These are phyloP conservation scores for Dromaius novaehollandiae DNA, from an alignment of 2,113 vertebrate genomes.

Conservation along the genomic window DNA sequence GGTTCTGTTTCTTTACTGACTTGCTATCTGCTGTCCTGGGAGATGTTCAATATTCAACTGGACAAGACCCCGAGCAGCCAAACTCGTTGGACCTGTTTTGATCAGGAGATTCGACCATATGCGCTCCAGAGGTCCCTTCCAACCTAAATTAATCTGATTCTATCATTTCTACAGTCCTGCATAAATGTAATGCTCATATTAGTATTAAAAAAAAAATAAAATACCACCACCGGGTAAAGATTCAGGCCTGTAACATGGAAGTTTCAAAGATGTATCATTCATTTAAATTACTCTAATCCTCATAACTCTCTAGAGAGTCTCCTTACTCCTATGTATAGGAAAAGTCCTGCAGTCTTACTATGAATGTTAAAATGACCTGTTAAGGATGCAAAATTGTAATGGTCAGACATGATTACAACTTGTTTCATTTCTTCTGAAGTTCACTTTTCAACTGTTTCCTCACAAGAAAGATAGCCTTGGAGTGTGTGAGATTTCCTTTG, in stretches of 20 bases:
- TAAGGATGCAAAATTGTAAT: neutral
- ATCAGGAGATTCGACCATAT: neutral
- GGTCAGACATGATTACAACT: neutral
- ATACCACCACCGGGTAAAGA: neutral
- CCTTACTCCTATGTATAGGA: neutral
- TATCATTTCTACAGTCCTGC: neutral
- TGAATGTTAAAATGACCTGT: neutral
- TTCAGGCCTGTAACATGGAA: fast-evolving
- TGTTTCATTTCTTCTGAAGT: neutral
- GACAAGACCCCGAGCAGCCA: neutral
- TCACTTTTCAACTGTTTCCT: neutral
- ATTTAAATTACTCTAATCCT: neutral
- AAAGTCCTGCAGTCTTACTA: neutral
- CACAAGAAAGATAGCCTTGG: neutral
- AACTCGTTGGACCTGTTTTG: neutral
- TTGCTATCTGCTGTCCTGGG: neutral
- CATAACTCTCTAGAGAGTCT: neutral
- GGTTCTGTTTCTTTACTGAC: neutral
- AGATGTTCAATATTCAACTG: fast-evolving
- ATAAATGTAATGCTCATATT: fast-evolving
- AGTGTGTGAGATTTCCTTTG: neutral
- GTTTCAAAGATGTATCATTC: neutral
- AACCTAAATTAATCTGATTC: neutral
- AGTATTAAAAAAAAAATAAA: neutral
- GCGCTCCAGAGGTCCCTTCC: neutral